Conservation (phyloP, 2,113 vertebrate species). For the Arothron firmamentum region DNA sequence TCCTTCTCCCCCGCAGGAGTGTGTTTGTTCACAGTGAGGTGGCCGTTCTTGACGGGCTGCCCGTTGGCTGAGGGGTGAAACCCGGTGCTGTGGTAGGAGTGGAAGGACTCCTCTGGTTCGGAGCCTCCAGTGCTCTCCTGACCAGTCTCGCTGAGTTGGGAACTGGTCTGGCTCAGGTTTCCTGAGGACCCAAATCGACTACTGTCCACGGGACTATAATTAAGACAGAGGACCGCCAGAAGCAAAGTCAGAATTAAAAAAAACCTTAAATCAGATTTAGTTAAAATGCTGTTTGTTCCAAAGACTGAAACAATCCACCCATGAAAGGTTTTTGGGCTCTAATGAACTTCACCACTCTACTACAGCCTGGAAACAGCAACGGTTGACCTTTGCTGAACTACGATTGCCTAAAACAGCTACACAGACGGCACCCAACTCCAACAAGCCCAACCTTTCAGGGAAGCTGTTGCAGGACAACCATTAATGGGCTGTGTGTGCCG, state of each 20-base stretch:
- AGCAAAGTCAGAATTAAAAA: constrained; percentile 17
- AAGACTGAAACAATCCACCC: background rate
- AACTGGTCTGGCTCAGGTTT: constrained; percentile 92
- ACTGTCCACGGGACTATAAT: constrained; percentile 86
- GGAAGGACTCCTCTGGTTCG: constrained; percentile 81
- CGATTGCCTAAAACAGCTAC: background rate
- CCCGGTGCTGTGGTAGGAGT: constrained; percentile 75
- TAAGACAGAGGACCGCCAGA: constrained; percentile 30
- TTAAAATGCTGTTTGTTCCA: background rate
- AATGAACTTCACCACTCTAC: constrained; percentile 16
- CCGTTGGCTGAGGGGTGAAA: constrained; percentile 70
- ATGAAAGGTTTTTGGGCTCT: background rate
- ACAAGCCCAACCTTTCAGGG: constrained; percentile 43
- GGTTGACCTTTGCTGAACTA: background rate
- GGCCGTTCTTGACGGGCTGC: constrained; percentile 55
- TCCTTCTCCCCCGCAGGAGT: constrained; percentile 54
- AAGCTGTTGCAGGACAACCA: constrained; percentile 33
- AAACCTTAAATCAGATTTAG: background rate
- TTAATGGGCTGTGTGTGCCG: background rate
- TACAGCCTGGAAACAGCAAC: background rate
- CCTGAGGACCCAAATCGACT: constrained; percentile 92
- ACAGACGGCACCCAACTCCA: background rate
- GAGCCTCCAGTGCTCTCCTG: constrained; percentile 79
- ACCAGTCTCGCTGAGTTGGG: constrained; percentile 88
- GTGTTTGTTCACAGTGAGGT: constrained; percentile 70